Conservation (phyloP, 2,113 vertebrate genomes). For the Gobio gobio region DNA sequence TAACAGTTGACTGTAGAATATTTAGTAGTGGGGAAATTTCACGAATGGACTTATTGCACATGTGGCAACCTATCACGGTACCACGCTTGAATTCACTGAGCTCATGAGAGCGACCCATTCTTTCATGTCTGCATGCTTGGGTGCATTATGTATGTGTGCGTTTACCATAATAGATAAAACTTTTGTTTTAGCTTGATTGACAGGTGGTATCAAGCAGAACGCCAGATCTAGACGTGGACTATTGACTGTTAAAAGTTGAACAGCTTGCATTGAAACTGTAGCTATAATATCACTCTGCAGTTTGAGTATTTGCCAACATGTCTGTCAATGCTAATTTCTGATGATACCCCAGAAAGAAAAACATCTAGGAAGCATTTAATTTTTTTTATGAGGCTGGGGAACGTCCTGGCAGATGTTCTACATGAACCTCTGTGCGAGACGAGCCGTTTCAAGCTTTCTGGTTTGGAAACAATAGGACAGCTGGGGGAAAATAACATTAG, state of each 20-base stretch:
- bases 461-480: not conserved
- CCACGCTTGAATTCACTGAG: too few relatives aligned
- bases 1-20: too few relatives aligned
- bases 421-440: not conserved
- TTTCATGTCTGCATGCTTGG: too few relatives aligned
- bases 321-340: not conserved
- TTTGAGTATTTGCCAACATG: not conserved
- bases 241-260: not conserved
- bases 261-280: not conserved
- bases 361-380: not conserved
- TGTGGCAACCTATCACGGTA: too few relatives aligned
- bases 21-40: too few relatives aligned
- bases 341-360: slow-evolving; percentile 3
- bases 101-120: too few relatives aligned
- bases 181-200: not conserved
- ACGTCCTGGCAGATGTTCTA: slow-evolving; percentile 8
- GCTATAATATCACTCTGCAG: not conserved
- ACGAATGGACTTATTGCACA: too few relatives aligned
- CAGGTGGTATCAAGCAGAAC: not conserved
- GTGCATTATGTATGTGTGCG: too few relatives aligned
- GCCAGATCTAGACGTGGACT: not conserved
- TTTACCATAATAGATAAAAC: not conserved
- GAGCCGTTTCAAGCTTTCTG: not conserved
- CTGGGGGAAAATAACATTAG: slow-evolving; percentile 2
- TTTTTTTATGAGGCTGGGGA: not conserved